Evolutionary conservation across 2,888 invertebrate species (phyloP).

Genomic region (Chymomyza fuscimana): DNA sequence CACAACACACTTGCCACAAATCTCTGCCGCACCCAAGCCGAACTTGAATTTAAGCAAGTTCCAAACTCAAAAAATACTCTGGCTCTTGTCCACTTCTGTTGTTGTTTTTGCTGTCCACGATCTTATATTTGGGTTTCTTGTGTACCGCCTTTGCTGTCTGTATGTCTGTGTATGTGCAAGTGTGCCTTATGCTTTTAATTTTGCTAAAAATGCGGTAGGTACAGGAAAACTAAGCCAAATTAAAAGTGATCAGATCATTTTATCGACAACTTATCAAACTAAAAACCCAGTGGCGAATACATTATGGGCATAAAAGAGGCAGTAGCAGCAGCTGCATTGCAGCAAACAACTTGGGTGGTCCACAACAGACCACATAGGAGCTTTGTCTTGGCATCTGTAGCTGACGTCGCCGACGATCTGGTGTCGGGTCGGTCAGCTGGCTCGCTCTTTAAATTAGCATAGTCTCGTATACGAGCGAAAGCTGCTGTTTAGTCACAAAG

Average conservation of each 20-base stretch:
- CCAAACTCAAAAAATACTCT: constrained; percentile 21
- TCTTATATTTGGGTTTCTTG: not conserved
- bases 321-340: constrained; percentile 20
- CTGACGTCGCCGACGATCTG: constrained; percentile 3
- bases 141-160: not conserved
- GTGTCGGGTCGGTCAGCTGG: constrained; percentile 1
- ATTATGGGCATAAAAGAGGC: constrained; percentile 52
- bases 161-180: constrained; percentile 24
- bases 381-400: constrained; percentile 7
- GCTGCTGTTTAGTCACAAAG: not conserved
- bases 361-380: constrained; percentile 37
- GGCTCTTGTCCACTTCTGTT: not conserved
- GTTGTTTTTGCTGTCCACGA: constrained; percentile 6
- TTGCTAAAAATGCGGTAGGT: constrained; percentile 73
- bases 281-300: constrained; percentile 72
- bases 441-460: constrained; percentile 59
- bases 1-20: not conserved
- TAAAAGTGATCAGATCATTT: constrained; percentile 73
- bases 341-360: constrained; percentile 63
- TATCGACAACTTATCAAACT: constrained; percentile 72
- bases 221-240: constrained; percentile 72
- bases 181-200: constrained; percentile 47
- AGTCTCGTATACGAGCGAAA: constrained; percentile 35
- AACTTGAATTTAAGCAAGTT: constrained; percentile 32
- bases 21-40: constrained; percentile 4